These are phyloP conservation scores for Phortica variegata DNA, from an alignment of 1,140 invertebrate genomes.

Conservation along the genomic window DNA sequence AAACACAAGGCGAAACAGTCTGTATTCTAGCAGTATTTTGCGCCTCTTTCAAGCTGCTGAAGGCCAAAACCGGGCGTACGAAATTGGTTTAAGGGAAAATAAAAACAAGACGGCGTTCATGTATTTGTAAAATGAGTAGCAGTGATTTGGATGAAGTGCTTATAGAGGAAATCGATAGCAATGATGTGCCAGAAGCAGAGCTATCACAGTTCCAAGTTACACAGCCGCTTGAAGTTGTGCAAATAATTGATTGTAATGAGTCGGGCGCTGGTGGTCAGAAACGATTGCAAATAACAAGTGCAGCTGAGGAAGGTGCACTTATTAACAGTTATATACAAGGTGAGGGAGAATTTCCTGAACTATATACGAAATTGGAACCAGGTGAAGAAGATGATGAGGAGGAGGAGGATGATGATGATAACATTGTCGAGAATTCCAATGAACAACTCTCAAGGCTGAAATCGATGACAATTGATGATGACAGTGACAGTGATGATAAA, in stretches of 20 bases:
- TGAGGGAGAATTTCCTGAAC: constrained; percentile 69
- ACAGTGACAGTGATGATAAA: neutral
- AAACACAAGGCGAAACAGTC: no score
- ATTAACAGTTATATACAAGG: constrained; percentile 70
- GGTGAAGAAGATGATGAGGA: constrained; percentile 58
- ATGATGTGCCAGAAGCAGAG: constrained; percentile 42
- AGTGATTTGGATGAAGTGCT: constrained; percentile 32
- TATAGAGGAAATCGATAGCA: constrained; percentile 48
- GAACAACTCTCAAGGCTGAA: constrained; percentile 12
- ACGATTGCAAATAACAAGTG: constrained; percentile 1
- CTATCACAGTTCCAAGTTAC: constrained; percentile 43
- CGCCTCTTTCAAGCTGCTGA: no score
- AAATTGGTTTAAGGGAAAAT: neutral
- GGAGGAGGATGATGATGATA: constrained; percentile 40
- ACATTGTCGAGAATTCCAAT: constrained; percentile 30
- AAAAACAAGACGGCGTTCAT: neutral
- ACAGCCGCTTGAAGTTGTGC: constrained; percentile 36
- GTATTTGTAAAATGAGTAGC: no score
- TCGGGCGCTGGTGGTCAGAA: constrained; percentile 1
- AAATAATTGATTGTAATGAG: constrained; percentile 28
- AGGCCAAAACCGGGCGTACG: no score
- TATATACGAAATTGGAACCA: constrained; percentile 63
- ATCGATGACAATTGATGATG: no score
- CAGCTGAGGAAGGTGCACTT: constrained; percentile 59
- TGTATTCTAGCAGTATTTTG: no score